Conservation (phyloP, 2,797 vertebrate genomes). For the Echiichthys vipera region DNA sequence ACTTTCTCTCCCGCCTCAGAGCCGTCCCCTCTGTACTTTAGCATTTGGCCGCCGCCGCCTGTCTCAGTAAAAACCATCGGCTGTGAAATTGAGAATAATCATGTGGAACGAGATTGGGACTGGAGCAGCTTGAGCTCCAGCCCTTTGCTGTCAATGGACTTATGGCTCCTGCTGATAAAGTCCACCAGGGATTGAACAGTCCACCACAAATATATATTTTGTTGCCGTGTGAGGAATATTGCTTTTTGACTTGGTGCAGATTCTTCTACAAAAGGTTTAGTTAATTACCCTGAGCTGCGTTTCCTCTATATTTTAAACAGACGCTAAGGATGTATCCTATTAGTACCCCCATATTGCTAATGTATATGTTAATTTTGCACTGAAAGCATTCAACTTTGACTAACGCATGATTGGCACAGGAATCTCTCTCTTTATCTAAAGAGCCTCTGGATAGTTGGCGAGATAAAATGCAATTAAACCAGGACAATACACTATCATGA, state of each 20-base stretch:
- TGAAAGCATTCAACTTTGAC: constrained; percentile 11
- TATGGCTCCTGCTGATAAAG: constrained; percentile 73
- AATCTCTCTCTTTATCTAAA: constrained; percentile 37
- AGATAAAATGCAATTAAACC: constrained; percentile 41
- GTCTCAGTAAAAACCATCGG: constrained; percentile 83
- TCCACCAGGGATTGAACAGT: constrained; percentile 64
- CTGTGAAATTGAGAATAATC: constrained; percentile 88
- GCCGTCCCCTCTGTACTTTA: constrained; percentile 67
- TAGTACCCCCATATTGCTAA: constrained; percentile 30
- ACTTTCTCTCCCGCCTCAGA: constrained; percentile 58
- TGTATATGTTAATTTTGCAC: constrained; percentile 19
- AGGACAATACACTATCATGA: not conserved
- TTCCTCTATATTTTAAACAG: constrained; percentile 28
- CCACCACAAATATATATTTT: constrained; percentile 47
- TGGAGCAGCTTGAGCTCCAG: constrained; percentile 79
- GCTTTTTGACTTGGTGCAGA: constrained; percentile 30
- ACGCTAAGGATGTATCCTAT: constrained; percentile 27
- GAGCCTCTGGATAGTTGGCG: constrained; percentile 30
- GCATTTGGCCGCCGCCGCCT: constrained; percentile 76
- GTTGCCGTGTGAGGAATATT: constrained; percentile 47
- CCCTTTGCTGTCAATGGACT: constrained; percentile 68
- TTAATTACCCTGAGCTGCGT: constrained; percentile 22
- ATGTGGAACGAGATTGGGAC: constrained; percentile 83
- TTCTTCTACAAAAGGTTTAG: not conserved
- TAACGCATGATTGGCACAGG: constrained; percentile 34